Conservation (phyloP, 2,113 vertebrate species). For the Menidia beryllina region DNA sequence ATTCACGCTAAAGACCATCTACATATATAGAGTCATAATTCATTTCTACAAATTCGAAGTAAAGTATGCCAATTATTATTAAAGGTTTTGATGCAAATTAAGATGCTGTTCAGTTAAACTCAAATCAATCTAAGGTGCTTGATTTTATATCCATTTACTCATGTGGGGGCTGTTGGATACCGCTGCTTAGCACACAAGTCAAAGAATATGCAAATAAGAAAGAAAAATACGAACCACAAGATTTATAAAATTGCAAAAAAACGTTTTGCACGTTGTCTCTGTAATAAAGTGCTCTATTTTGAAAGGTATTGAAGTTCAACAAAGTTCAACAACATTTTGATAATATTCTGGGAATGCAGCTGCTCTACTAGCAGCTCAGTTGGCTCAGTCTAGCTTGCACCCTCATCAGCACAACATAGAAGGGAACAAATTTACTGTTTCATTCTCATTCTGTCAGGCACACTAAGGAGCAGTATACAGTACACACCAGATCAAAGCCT, state of each 20-base stretch:
- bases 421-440: constrained; percentile 81
- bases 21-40: not conserved
- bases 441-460: constrained; percentile 77
- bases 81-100: not conserved
- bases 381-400: constrained; percentile 74
- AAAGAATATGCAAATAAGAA: not conserved
- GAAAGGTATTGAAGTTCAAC: constrained; percentile 24
- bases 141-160: not conserved
- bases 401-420: constrained; percentile 78
- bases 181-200: not conserved
- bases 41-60: not conserved
- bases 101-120: not conserved
- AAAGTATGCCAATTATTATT: not conserved
- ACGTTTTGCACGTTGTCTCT: not conserved
- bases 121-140: not conserved
- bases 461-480: constrained; percentile 82
- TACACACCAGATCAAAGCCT: constrained; percentile 94
- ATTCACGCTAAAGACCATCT: not conserved
- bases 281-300: not conserved
- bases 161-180: not conserved
- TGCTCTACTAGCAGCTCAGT: constrained; percentile 55
- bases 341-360: constrained; percentile 43
- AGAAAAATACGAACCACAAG: not conserved
- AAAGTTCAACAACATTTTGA: constrained; percentile 24
- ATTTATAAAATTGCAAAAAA: not conserved